A percentile compares a stretch with the other conserved stretches of the same genome.
Conservation (phyloP, 2,113 vertebrate genomes). For the Syngnathus scovelli region DNA sequence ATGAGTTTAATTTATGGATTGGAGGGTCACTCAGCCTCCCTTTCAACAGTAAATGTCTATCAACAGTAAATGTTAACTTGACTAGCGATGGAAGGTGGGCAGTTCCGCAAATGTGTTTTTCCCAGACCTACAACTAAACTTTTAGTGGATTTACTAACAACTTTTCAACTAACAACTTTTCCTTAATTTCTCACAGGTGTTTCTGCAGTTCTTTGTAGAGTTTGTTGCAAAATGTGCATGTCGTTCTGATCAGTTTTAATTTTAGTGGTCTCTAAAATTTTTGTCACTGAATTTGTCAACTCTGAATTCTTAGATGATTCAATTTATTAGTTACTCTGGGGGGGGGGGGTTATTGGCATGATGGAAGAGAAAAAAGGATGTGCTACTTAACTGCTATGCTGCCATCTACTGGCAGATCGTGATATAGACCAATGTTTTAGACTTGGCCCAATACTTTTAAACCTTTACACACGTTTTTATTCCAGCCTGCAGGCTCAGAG, state of each 20-base stretch:
- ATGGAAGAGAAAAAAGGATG: background rate
- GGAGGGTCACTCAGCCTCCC: background rate
- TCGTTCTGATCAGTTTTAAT: background rate
- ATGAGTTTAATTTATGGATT: background rate
- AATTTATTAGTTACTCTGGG: background rate
- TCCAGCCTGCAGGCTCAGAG: constrained; percentile 70
- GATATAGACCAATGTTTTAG: too few species aligned
- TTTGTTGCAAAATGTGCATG: constrained; percentile 1
- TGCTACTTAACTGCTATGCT: constrained; percentile 7
- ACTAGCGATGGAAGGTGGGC: background rate
- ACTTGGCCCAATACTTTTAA: background rate
- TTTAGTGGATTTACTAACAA: constrained; percentile 39
- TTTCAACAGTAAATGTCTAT: constrained; percentile 1
- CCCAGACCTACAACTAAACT: constrained; percentile 24
- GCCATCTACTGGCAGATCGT: constrained; percentile 50
- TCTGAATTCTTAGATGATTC: background rate
- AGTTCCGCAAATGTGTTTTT: constrained; percentile 49
- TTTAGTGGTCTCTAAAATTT: background rate
- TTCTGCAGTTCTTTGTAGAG: constrained; percentile 23
- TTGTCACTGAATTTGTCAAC: background rate
- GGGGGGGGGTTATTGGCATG: background rate
- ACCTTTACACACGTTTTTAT: constrained; percentile 18
- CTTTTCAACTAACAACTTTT: background rate
- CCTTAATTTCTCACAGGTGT: constrained; percentile 29
- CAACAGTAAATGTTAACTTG: constrained; percentile 1